These are phyloP conservation scores for Athripsodes cinereus DNA, from an alignment of 2,888 invertebrate genomes.

Conservation along the genomic window DNA sequence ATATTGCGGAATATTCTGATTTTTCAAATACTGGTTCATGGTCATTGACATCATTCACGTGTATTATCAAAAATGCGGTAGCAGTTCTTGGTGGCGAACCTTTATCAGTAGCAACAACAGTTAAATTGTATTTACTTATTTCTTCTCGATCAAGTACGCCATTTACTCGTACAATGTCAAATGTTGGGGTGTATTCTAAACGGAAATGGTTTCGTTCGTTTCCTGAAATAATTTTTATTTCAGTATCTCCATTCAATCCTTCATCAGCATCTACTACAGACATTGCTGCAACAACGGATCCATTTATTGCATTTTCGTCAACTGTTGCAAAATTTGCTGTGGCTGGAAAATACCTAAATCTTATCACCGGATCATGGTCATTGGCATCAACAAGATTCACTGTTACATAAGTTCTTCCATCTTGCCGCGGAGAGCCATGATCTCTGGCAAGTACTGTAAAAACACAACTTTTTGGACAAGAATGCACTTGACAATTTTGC, in stretches of 20 bases:
- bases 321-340: constrained; percentile 85
- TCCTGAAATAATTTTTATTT: constrained; percentile 76
- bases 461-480: constrained; percentile 88
- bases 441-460: constrained; percentile 91
- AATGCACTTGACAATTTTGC: constrained; percentile 64
- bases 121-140: constrained; percentile 89
- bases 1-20: constrained; percentile 79
- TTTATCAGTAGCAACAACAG: constrained; percentile 85
- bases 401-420: constrained; percentile 88
- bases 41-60: constrained; percentile 95
- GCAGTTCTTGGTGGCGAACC: constrained; percentile 84
- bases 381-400: constrained; percentile 89
- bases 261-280: constrained; percentile 89
- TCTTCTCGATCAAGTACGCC: constrained; percentile 88
- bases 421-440: constrained; percentile 85
- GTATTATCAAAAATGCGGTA: constrained; percentile 83
- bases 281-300: constrained; percentile 88
- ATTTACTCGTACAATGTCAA: constrained; percentile 86
- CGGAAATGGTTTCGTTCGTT: constrained; percentile 89
- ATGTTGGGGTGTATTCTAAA: constrained; percentile 75
- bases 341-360: constrained; percentile 78
- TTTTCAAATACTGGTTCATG: constrained; percentile 94
- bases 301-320: constrained; percentile 88
- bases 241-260: constrained; percentile 85
- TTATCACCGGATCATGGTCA: constrained; percentile 88